Conservation (phyloP, 2,797 vertebrate species). For the Coilia nasus region DNA sequence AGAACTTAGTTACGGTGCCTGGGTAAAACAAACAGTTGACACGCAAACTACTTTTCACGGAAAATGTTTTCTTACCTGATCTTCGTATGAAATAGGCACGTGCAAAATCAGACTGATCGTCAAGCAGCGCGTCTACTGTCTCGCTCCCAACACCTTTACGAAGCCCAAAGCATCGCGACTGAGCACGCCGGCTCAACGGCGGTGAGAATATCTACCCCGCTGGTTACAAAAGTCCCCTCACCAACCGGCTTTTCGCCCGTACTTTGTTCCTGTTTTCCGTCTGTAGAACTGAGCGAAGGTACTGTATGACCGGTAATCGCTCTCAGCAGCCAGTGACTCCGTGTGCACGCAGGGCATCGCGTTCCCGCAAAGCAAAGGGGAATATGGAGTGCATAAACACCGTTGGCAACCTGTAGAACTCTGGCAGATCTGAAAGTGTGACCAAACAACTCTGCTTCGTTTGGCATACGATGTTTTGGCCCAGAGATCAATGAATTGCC, state of each 20-base stretch:
- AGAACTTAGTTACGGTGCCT: no score
- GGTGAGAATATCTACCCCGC: constrained; percentile 64
- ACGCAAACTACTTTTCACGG: background rate
- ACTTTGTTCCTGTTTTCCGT: background rate
- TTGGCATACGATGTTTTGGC: background rate
- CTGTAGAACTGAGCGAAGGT: constrained; percentile 14
- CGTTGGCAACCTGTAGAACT: background rate
- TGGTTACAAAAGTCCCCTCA: constrained; percentile 17
- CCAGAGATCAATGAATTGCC: background rate
- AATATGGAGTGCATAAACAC: background rate
- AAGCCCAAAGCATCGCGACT: constrained; percentile 44
- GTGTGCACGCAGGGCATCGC: constrained; percentile 20
- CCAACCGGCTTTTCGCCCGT: background rate
- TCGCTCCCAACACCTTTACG: constrained; percentile 42
- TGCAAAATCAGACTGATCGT: constrained; percentile 64
- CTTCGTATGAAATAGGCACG: constrained; percentile 63
- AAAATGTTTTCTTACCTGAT: constrained; percentile 55
- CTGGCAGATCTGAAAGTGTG: background rate
- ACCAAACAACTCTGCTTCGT: background rate
- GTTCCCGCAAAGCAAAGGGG: background rate
- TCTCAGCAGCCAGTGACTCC: constrained; percentile 22
- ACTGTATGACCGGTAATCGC: constrained; percentile 5
- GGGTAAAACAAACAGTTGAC: background rate
- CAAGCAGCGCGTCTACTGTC: constrained; percentile 60
- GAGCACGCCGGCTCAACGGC: constrained; percentile 56